Base-by-base conservation (phyloP, 2,888 invertebrate genomes). In the Nineta flava region DNA sequence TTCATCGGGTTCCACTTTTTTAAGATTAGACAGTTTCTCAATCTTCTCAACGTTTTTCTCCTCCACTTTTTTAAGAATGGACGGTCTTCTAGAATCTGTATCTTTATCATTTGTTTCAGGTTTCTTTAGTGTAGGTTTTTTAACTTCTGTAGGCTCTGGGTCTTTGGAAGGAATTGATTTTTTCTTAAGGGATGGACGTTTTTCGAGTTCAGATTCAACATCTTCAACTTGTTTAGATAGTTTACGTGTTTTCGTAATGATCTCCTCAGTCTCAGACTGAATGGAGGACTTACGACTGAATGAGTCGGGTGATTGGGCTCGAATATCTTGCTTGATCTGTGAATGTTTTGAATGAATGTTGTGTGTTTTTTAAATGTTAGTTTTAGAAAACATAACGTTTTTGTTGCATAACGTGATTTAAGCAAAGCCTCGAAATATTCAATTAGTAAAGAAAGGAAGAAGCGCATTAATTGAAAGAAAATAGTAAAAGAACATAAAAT, bases 261-360 rank as follows among this genome's bases (percentile, higher is more conserved):
- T 43, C 10, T 47, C 17, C 5, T n/a, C 47, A 35, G 16, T 34
- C 15, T 34, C 17, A 10, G 47, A 47, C 16, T 47, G 35, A 13
- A 26, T 47, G n/a, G 35, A 34, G 17, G 47, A 17, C 35, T 47
- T 47, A 9, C 35, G 17, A 47, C 47, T 47, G n/a, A 35, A 35
- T 47, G 47, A 21, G 34, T 47, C 47, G 10, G 34, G 16, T 43
- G 19, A 15, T 31, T 40, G 12, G 35, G 13, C 42, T 54, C 52
- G 58, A 61, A 60, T 60, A 63, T 64, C 57, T 64, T 64, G 56
- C 64, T 65, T 59, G 13, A 44, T 44, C 44, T 44, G 44, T 44
- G 26, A 26, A 44, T 44, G 44, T 44, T 19, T 44, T 44, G 3
- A 44, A 44, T 42, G 44, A 26, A 10, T 44, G 13, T 44, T 44